These are phyloP conservation scores for Girardinichthys multiradiatus DNA, from an alignment of 2,113 vertebrate species.

Conservation along the genomic window DNA sequence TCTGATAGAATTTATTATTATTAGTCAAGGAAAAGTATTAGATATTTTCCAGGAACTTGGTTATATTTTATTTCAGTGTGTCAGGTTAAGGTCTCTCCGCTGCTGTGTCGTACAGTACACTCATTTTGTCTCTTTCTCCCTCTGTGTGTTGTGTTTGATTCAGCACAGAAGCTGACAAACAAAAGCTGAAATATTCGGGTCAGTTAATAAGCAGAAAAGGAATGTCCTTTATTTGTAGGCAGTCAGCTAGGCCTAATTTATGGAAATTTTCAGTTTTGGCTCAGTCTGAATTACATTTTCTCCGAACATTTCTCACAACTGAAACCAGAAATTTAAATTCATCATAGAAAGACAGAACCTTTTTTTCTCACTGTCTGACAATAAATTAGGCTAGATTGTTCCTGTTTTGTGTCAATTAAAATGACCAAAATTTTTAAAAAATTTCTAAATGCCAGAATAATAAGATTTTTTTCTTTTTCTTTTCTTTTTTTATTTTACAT, in stretches of 20 bases:
- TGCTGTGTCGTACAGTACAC: not conserved
- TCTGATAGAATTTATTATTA: not conserved
- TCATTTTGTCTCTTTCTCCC: not conserved
- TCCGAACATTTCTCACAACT: no score
- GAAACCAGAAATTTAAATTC: no score
- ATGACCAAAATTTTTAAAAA: no score
- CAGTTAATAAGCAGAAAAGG: not conserved
- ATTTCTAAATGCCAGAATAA: no score
- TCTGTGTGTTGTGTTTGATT: not conserved
- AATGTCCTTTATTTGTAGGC: not conserved
- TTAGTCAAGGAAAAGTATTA: not conserved
- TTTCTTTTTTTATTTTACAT: no score
- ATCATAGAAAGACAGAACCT: no score
- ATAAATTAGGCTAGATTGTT: no score
- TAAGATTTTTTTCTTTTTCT: no score
- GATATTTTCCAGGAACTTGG: not conserved
- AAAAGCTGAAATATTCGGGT: conserved; percentile 4
- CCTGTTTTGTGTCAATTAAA: no score
- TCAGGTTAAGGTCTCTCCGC: not conserved
- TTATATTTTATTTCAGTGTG: not conserved
- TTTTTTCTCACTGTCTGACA: no score
- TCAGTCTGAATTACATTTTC: no score
- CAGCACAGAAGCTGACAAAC: not conserved
- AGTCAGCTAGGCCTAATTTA: not conserved
- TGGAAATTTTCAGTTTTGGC: no score